Conservation (phyloP, 53 echinoderm and acorn worm species). For the Arbacia lixula region DNA sequence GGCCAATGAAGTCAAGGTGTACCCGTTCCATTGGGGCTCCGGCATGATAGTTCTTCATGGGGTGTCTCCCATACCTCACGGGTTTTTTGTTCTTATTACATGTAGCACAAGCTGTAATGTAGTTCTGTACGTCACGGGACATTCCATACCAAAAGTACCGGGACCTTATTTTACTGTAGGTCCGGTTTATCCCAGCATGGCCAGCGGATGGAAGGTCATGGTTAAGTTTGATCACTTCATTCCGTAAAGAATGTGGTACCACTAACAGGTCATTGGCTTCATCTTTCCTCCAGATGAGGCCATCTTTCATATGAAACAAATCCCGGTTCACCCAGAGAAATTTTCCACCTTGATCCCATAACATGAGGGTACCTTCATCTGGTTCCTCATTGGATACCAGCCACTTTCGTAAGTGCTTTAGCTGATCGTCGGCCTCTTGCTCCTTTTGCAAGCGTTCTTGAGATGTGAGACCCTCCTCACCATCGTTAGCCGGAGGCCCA, state of each 20-base stretch:
- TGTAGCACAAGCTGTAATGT: slow-evolving; percentile 26
- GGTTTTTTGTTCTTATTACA: slow-evolving; percentile 67
- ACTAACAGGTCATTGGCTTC: slow-evolving; percentile 20
- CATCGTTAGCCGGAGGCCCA: no score
- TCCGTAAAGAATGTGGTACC: slow-evolving; percentile 42
- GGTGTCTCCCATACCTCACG: neutral
- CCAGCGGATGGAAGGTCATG: slow-evolving; percentile 73
- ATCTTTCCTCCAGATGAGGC: slow-evolving; percentile 37
- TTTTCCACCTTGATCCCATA: slow-evolving; percentile 47
- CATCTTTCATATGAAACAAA: slow-evolving; percentile 35
- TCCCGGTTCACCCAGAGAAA: slow-evolving; percentile 59
- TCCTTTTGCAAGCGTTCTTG: no score
- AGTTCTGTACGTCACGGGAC: slow-evolving; percentile 37
- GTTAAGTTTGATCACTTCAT: slow-evolving; percentile 39
- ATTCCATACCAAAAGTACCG: slow-evolving; percentile 65
- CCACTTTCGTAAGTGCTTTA: no score
- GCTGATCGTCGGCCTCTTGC: no score
- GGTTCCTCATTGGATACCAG: no score
- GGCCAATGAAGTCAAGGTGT: slow-evolving; percentile 63
- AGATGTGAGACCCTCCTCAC: no score
- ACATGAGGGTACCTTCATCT: slow-evolving; percentile 36
- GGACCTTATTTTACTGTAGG: slow-evolving; percentile 26
- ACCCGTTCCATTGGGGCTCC: slow-evolving; percentile 72
- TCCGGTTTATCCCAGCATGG: slow-evolving; percentile 63
- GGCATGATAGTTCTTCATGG: slow-evolving; percentile 53